Percentiles rank a stretch among this genome's conserved stretches.
These are phyloP conservation scores for Drosophila sp. DNA, from an alignment of 1,140 invertebrate genomes.

Conservation along the genomic window DNA sequence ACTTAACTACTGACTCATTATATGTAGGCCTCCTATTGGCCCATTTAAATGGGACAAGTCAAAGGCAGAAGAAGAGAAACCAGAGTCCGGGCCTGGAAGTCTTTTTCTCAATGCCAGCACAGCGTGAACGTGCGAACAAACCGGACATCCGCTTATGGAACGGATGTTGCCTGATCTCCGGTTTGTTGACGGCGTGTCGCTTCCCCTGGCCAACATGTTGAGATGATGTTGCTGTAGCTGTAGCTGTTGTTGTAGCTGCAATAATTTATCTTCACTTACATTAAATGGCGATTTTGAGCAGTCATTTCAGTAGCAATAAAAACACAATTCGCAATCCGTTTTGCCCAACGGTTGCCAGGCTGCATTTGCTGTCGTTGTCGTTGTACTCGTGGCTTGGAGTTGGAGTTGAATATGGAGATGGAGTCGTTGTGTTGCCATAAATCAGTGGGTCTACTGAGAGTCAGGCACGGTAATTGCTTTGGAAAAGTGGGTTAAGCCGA, in stretches of 20 bases:
- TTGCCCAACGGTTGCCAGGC: slow-evolving; percentile 9
- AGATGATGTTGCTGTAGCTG: slow-evolving; percentile 11
- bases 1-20: background rate
- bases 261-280: slow-evolving; percentile 76
- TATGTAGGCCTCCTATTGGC: background rate
- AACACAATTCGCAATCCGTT: slow-evolving; percentile 48
- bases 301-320: slow-evolving; percentile 50
- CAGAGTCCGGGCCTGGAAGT: background rate
- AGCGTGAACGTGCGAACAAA: slow-evolving; percentile 78
- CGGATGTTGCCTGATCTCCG: slow-evolving; percentile 80
- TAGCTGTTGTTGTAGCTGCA: slow-evolving; percentile 25
- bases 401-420: too few species aligned
- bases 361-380: slow-evolving; percentile 15
- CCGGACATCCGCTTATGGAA: slow-evolving; percentile 77
- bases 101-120: slow-evolving; percentile 39
- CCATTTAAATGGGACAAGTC: background rate
- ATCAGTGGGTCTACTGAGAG: slow-evolving; percentile 46
- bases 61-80: background rate
- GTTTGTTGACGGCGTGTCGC: slow-evolving; percentile 56
- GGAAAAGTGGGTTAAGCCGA: slow-evolving; percentile 76
- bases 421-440: slow-evolving; percentile 59
- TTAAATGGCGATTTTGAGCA: slow-evolving; percentile 69
- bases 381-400: slow-evolving; percentile 1
- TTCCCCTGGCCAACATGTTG: background rate
- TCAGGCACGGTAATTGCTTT: slow-evolving; percentile 64